Evolutionary conservation across 2,797 vertebrate genomes (phyloP), one percentile per base, ranked within the genome.

Genomic region (Oreonectes daqikongensis): DNA sequence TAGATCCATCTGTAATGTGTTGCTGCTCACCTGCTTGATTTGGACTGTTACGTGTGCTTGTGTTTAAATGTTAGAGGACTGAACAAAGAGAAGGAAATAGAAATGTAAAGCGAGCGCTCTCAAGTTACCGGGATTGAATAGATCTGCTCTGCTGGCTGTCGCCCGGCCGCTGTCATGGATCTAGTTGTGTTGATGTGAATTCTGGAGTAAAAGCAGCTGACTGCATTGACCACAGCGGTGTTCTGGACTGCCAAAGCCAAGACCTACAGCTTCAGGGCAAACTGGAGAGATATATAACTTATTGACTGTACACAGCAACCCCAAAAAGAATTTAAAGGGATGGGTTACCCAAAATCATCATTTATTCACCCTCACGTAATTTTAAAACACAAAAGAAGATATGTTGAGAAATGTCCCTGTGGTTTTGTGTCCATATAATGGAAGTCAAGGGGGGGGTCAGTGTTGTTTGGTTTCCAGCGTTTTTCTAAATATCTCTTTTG

Each of bases 111-210:
- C 18, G 50, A 40, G 61, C 30, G 57, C 64, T 40, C 67, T 79
- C 63, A n/a, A 30, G 38, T 73, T 81, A 71, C 60, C 53, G n/a
- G 52, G 57, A 38, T 69, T 28, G 14, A 40, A 73, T 48, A 80
- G 82, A 85, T 86, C 82, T 83, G 85, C 63, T 46, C 63, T 42
- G n/a, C 42, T 85, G 85, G 82, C 77, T 40, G 40, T 14, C 53
- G 53, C 75, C 82, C 82, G 50, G 61, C 35, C 15, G 0, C n/a
- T 28, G 20, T 78, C 79, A 83, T 82, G 52, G 72, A 72, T 85
- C 85, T 83, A 83, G 84, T 76, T 80, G 72, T 75, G 72, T 68
- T 35, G 65, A 66, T 72, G 69, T 70, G 79, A 75, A 74, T 57
- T 4, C 76, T 79, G 81, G 75, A 79, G 44, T 50, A 46, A 66